These are phyloP conservation scores for Drosophila bifasciata DNA, from an alignment of 1,140 invertebrate genomes.

Conservation along the genomic window DNA sequence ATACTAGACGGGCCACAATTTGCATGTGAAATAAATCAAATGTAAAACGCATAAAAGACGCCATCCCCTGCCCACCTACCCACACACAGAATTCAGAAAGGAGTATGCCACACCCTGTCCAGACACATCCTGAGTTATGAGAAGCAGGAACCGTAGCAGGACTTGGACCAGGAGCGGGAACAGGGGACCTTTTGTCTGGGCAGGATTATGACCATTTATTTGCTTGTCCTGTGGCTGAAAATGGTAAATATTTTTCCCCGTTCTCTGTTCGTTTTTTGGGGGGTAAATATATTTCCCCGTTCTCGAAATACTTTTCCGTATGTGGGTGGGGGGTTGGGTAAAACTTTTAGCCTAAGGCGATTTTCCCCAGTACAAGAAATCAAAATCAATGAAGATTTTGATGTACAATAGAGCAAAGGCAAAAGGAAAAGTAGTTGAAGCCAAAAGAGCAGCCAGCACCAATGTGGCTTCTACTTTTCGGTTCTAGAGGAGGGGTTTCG, in stretches of 20 bases:
- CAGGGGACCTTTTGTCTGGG: conserved; percentile 50
- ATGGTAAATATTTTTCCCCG: no score
- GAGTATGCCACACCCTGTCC: conserved; percentile 33
- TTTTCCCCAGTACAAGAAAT: conserved; percentile 64
- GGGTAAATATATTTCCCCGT: conserved; percentile 1
- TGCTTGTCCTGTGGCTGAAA: conserved; percentile 47
- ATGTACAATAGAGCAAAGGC: conserved; percentile 28
- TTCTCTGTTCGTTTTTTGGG: no score
- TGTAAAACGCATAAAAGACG: conserved; percentile 72
- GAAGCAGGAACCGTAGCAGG: conserved; percentile 22
- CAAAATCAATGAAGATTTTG: conserved; percentile 77
- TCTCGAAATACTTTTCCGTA: conserved; percentile 23
- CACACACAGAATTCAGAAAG: no score
- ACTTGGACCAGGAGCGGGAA: no score
- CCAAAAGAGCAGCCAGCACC: conserved; percentile 12
- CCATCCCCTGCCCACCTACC: background rate
- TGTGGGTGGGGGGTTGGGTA: conserved; percentile 19
- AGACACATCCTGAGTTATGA: conserved; percentile 51
- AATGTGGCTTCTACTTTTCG: conserved; percentile 53
- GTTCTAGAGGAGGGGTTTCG: conserved; percentile 8
- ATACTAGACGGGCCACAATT: conserved; percentile 54
- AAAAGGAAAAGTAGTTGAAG: conserved; percentile 1
- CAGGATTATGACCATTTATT: conserved; percentile 80
- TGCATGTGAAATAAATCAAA: conserved; percentile 78
- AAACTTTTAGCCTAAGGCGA: conserved; percentile 70